phyloP scores from a whole-genome alignment of 2,113 vertebrate species.

The rat (Rattus norvegicus) region GRCr8 NC_086026.1:119512501-119513000 shows the following conservation, averaged over 20 bases:
- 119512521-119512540: background rate
- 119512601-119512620: conserved; percentile 20
- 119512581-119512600: background rate
- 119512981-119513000: background rate
- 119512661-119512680: background rate
- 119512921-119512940: background rate
- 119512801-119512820: background rate
- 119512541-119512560: background rate
- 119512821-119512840: background rate
- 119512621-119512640: background rate
- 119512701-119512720: background rate
- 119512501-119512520: background rate
- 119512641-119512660: background rate
- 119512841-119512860: background rate
- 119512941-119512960: background rate
- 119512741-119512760: background rate
- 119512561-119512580: background rate
- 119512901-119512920: background rate
- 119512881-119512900: background rate
- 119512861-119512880: background rate
- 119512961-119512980: background rate
- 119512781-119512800: background rate
- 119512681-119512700: background rate
- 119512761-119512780: background rate
- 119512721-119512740: background rate